Evolutionary conservation across 2,113 vertebrate species (phyloP).

Genomic region (Mus pahari): DNA sequence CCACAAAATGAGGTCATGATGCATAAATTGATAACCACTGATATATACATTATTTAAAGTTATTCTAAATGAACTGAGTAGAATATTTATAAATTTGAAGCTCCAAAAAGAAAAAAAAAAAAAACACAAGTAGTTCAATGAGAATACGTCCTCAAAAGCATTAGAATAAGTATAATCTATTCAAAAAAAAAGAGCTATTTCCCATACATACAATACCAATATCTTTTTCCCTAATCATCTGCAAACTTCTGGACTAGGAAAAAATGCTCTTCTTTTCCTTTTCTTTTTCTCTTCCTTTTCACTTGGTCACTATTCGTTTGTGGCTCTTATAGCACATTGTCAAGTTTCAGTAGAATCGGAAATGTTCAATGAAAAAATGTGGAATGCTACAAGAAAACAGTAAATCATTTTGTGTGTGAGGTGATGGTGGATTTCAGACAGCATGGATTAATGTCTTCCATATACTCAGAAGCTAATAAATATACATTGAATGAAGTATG

Average conservation of each 20-base stretch:
- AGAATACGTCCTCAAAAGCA: neutral
- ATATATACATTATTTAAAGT: neutral
- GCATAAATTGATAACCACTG: neutral
- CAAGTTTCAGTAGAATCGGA: neutral
- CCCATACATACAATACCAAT: neutral
- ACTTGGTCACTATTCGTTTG: neutral
- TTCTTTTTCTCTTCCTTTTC: neutral
- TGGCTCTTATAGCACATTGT: neutral
- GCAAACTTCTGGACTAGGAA: neutral
- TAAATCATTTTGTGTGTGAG: neutral
- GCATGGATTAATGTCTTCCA: neutral
- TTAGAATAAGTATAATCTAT: neutral
- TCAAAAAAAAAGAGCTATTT: neutral
- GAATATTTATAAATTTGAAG: slow-evolving; percentile 20
- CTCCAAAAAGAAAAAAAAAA: slow-evolving; percentile 45
- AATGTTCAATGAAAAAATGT: neutral
- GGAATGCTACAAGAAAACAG: neutral
- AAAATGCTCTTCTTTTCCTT: neutral
- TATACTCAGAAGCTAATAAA: neutral
- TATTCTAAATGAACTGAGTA: neutral
- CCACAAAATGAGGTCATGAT: neutral
- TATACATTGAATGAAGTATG: neutral
- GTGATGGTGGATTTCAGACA: neutral
- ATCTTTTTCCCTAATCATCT: neutral
- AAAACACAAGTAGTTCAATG: slow-evolving; percentile 21